These are phyloP conservation scores for Vespertilio murinus DNA, from an alignment of 2,797 vertebrate species.

Conservation along the genomic window DNA sequence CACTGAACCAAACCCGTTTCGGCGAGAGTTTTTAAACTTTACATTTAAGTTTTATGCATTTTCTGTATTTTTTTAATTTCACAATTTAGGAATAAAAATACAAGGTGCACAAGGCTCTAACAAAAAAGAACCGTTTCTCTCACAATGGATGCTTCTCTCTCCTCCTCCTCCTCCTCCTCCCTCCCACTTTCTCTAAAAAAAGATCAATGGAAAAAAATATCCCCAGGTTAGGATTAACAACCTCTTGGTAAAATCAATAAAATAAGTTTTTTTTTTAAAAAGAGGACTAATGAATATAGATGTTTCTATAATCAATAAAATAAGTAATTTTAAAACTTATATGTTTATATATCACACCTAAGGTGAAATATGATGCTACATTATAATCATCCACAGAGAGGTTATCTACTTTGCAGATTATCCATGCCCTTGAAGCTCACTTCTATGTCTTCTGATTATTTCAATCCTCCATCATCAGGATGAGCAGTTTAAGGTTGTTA, in stretches of 20 bases:
- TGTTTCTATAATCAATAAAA: not conserved
- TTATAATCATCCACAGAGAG: not conserved
- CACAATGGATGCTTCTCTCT: no score
- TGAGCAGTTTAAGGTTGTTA: not conserved
- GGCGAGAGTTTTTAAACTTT: not conserved
- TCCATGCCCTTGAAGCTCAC: not conserved
- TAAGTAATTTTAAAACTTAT: slow-evolving; percentile 11
- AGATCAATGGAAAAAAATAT: not conserved
- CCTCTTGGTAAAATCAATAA: no score
- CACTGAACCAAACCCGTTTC: no score
- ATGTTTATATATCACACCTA: slow-evolving; percentile 19
- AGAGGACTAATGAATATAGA: not conserved
- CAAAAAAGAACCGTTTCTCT: not conserved
- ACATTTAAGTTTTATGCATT: not conserved
- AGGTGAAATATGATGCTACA: slow-evolving; percentile 37
- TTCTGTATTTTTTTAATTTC: slow-evolving; percentile 27
- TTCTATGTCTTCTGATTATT: slow-evolving; percentile 18
- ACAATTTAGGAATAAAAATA: slow-evolving; percentile 30
- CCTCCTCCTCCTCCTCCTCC: no score
- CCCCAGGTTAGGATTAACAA: not conserved
- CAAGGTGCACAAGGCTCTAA: slow-evolving; percentile 22
- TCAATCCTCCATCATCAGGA: slow-evolving; percentile 28
- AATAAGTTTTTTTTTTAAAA: not conserved
- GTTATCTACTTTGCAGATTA: slow-evolving; percentile 42
- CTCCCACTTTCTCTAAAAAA: not conserved